phyloP scores from a whole-genome alignment of 23 tunicate genomes.

The Styela clava region DNA sequence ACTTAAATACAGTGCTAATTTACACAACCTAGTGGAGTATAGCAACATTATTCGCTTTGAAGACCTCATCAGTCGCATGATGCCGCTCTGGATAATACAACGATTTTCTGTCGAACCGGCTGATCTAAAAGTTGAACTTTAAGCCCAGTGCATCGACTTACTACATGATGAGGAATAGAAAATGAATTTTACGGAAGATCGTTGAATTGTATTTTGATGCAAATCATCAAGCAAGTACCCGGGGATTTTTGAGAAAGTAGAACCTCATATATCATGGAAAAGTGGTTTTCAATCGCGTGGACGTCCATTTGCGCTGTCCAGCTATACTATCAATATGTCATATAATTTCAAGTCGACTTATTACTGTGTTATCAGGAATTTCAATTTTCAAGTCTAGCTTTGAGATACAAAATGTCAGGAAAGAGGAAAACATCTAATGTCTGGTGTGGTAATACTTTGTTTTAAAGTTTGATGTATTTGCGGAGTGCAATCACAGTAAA shows the following conservation, averaged over 20 bases:
- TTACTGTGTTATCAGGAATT: too few species aligned
- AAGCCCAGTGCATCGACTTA: not conserved
- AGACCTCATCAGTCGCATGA: conserved; percentile 13
- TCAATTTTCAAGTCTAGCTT: too few species aligned
- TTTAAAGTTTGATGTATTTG: too few species aligned
- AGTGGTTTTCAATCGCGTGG: not conserved
- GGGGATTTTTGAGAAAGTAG: not conserved
- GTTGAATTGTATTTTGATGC: not conserved
- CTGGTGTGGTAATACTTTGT: too few species aligned
- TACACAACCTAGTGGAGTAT: conserved; percentile 2
- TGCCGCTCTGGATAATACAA: conserved; percentile 4
- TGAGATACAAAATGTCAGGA: too few species aligned
- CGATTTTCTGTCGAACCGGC: not conserved
- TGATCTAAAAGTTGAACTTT: not conserved
- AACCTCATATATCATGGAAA: not conserved
- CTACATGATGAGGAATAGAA: not conserved
- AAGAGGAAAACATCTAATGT: too few species aligned
- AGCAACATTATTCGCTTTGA: conserved; percentile 24
- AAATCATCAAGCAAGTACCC: not conserved
- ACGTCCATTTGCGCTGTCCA: too few species aligned
- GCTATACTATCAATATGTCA: too few species aligned
- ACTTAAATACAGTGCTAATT: not conserved
- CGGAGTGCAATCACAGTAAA: too few species aligned
- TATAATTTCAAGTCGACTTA: too few species aligned
- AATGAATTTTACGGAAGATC: not conserved